phyloP scores from a whole-genome alignment of 1,140 invertebrate species.

The Hestina assimilis region DNA sequence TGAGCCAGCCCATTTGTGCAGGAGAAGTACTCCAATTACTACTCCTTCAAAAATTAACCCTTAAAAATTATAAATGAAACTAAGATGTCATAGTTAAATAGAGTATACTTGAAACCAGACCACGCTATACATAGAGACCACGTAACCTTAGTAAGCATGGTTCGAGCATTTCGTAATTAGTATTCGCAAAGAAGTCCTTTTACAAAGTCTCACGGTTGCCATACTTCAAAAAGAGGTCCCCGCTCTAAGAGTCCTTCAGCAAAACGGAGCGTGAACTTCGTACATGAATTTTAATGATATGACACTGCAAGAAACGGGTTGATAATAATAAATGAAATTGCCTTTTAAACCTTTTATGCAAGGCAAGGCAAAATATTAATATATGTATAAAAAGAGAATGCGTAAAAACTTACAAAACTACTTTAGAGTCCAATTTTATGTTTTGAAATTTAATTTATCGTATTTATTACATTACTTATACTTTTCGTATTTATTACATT shows the following conservation, averaged over 20 bases:
- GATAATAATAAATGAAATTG: conserved; percentile 13
- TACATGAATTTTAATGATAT: conserved; percentile 32
- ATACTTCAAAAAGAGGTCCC: conserved; percentile 23
- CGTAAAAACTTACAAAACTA: neutral
- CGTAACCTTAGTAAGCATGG: conserved; percentile 16
- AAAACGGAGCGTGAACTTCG: conserved; percentile 24
- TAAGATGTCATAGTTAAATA: neutral
- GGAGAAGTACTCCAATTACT: no score
- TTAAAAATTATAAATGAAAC: neutral
- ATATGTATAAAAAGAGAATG: neutral
- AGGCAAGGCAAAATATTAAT: no score
- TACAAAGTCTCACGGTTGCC: conserved; percentile 30
- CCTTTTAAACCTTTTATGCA: neutral
- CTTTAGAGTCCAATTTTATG: no score
- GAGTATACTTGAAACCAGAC: neutral
- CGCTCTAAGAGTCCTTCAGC: conserved; percentile 19
- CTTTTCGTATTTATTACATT: no score
- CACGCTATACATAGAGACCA: neutral
- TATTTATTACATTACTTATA: no score
- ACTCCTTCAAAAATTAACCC: neutral
- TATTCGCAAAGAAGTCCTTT: conserved; percentile 33
- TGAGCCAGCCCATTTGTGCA: no score
- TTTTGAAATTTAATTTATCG: no score
- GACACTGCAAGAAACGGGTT: conserved; percentile 16
- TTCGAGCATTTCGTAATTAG: conserved; percentile 29